Percentiles rank a stretch among this genome's conserved stretches.
phyloP scores from a whole-genome alignment of 2,113 vertebrate species.

The Amphiprion percula region DNA sequence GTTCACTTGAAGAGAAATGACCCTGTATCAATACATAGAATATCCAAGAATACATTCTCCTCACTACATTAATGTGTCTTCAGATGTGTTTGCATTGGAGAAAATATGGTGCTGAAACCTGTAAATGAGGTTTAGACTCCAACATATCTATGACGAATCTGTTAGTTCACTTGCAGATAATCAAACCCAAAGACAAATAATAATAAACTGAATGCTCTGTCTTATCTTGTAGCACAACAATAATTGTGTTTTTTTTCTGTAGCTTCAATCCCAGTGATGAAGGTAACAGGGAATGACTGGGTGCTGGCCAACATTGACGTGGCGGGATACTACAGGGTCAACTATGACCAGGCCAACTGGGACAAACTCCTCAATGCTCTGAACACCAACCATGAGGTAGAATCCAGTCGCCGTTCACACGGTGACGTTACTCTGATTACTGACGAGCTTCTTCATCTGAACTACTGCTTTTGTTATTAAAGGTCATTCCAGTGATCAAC shows the following conservation, averaged over 20 bases:
- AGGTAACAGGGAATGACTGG: constrained; percentile 57
- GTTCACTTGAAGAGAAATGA: too few relatives aligned
- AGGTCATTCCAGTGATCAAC: constrained; percentile 90
- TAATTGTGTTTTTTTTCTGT: constrained; percentile 12
- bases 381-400: background rate
- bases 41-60: too few relatives aligned
- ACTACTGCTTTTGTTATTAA: constrained; percentile 21
- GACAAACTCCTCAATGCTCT: constrained; percentile 78
- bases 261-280: constrained; percentile 39
- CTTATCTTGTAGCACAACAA: too few relatives aligned
- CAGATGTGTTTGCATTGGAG: too few relatives aligned
- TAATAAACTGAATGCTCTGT: too few relatives aligned
- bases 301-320: constrained; percentile 88
- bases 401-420: background rate
- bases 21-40: too few relatives aligned
- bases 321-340: constrained; percentile 92
- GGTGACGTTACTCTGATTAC: background rate
- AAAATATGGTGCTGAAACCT: too few relatives aligned
- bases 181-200: too few relatives aligned
- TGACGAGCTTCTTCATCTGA: background rate
- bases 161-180: too few relatives aligned
- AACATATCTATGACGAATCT: too few relatives aligned
- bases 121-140: too few relatives aligned
- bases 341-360: constrained; percentile 93
- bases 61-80: too few relatives aligned